Percentiles rank a stretch among this genome's conserved stretches.
phyloP scores from a whole-genome alignment of 2,888 invertebrate genomes.

The Mesoligia furuncula region DNA sequence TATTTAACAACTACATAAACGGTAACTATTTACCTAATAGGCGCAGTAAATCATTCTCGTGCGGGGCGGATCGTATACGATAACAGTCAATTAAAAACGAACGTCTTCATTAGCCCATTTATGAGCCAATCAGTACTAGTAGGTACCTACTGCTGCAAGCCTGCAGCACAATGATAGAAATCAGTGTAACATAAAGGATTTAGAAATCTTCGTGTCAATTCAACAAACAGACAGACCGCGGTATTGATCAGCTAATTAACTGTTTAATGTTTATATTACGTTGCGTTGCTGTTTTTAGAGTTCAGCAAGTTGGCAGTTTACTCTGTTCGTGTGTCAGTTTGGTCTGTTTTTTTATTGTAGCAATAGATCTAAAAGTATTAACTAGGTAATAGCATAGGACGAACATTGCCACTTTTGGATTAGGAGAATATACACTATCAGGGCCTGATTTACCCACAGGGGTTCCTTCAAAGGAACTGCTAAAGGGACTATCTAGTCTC shows the following conservation, averaged over 20 bases:
- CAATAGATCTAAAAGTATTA: no score
- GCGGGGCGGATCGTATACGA: constrained; percentile 52
- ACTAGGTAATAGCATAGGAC: not conserved
- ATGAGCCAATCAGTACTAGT: constrained; percentile 46
- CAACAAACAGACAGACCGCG: constrained; percentile 49
- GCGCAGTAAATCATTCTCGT: constrained; percentile 20
- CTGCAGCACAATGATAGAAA: constrained; percentile 51
- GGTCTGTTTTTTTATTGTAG: not conserved
- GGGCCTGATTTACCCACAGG: no score
- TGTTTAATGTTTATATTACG: constrained; percentile 49
- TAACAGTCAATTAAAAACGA: constrained; percentile 50
- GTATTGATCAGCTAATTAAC: constrained; percentile 56
- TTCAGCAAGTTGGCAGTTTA: constrained; percentile 14
- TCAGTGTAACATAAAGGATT: constrained; percentile 56
- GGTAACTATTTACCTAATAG: constrained; percentile 31
- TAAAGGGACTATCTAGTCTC: no score
- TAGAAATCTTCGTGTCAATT: constrained; percentile 63
- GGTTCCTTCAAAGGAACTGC: no score
- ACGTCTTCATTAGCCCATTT: constrained; percentile 60
- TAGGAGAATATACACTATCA: not conserved
- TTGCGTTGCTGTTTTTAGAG: constrained; percentile 38
- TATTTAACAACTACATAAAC: constrained; percentile 23
- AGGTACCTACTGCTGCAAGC: not conserved
- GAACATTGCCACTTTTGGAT: not conserved
- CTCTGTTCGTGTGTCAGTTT: not conserved